These are phyloP conservation scores for Balearica regulorum DNA, from an alignment of 2,797 vertebrate genomes.

Conservation along the genomic window DNA sequence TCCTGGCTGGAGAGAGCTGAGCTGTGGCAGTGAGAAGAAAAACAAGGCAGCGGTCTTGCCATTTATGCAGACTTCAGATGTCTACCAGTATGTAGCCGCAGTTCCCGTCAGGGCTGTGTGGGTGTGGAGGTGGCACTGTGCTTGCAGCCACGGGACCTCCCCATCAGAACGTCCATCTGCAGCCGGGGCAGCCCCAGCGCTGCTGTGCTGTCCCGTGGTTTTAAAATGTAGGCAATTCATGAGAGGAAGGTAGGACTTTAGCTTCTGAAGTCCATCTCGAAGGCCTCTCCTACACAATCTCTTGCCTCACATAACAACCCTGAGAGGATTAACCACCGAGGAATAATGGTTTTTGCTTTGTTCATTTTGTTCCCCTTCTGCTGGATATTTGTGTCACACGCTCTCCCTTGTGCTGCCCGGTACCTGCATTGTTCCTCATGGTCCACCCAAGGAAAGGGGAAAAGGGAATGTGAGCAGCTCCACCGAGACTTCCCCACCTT, in stretches of 20 bases:
- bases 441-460: background rate
- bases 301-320: background rate
- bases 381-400: background rate
- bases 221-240: background rate
- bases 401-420: background rate
- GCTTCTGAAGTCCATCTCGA: background rate
- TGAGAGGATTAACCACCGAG: background rate
- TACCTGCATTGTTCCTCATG: background rate
- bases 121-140: rapidly evolving
- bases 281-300: background rate
- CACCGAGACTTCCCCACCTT: background rate
- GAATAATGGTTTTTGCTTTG: background rate
- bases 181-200: background rate
- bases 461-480: background rate
- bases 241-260: background rate
- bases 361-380: background rate
- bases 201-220: rapidly evolving
- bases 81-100: background rate
- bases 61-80: rapidly evolving
- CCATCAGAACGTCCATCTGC: rapidly evolving
- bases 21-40: background rate
- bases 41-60: background rate
- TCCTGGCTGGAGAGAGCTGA: background rate
- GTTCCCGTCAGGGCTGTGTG: background rate
- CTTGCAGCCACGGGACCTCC: rapidly evolving